Conservation (phyloP, 64 coral and sea anemone species). For the Dendronephthya gigantea region DNA sequence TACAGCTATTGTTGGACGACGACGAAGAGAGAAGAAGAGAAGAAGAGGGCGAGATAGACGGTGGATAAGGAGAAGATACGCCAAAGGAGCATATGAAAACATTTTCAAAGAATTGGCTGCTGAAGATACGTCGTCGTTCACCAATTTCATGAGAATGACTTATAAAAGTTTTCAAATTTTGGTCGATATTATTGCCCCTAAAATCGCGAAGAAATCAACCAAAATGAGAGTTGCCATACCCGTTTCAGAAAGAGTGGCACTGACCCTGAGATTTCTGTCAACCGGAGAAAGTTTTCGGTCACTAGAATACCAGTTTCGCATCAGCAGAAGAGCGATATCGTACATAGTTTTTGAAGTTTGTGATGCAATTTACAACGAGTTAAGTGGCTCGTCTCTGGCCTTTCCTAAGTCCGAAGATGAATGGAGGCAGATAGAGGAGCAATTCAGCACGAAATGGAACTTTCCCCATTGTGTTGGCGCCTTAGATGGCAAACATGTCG, state of each 20-base stretch:
- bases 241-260: conserved; percentile 37
- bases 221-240: conserved; percentile 23
- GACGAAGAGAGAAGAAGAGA: no score
- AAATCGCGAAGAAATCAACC: conserved; percentile 2
- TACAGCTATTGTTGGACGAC: no score
- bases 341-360: conserved; percentile 23
- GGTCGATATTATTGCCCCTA: background rate
- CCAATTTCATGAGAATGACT: background rate
- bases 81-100: background rate
- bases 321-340: conserved; percentile 31
- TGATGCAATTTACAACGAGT: background rate
- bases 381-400: background rate
- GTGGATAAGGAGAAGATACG: background rate
- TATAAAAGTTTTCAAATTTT: background rate
- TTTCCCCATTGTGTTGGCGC: background rate
- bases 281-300: conserved; percentile 46
- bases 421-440: background rate
- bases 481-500: no score
- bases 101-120: background rate
- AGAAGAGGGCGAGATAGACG: background rate
- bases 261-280: conserved; percentile 46
- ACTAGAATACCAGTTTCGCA: conserved; percentile 27
- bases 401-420: background rate
- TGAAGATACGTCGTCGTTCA: background rate
- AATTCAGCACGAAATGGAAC: background rate